Evolutionary conservation across 2,888 invertebrate species (phyloP), one percentile per base, ranked within the genome.

Genomic region (Epirrhoe alternata): DNA sequence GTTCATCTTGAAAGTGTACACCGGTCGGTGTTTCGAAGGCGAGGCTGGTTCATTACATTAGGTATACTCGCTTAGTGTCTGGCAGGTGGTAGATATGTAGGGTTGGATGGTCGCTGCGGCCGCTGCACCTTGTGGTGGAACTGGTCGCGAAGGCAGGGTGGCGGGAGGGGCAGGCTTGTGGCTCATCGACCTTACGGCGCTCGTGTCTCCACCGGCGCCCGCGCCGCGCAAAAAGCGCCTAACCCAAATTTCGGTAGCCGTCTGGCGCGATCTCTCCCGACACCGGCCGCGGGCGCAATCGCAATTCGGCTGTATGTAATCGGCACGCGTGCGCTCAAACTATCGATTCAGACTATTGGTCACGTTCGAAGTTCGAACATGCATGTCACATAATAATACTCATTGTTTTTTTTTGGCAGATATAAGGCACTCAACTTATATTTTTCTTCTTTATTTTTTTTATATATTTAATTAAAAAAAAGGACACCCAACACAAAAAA

Each of bases 21-120:
- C 71, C 72, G 74, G 68, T 61, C 47, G 47, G 38, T 75, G 76
- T 76, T 73, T 71, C 72, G 71, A 70, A 70, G 69, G 66, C 71
- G 75, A 76, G 77, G 76, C 75, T 74, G 82, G 80, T 79, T 68
- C 79, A 79, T 81, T 74, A 77, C 79, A 78, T 67, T 61, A 57
- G 57, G 53, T 86, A 89, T 90, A 89, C 82, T 80, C 78, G 82
- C 89, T 83, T 86, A 88, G 87, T 85, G 90, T 89, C 90, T 90
- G 91, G 86, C 92, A 91, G 92, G 91, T 91, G 90, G 89, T 91
- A 91, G 85, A 81, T 91, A 90, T 90, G 87, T 90, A 87, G 89
- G 89, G 90, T 85, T 86, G 89, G 89, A 86, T 84, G 85, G 82
- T 82, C 82, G 83, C 82, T 74, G 86, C 85, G 88, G 88, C 78